These are phyloP conservation scores for Dreissena rostriformis DNA, from an alignment of 1,140 invertebrate genomes.

Conservation along the genomic window DNA sequence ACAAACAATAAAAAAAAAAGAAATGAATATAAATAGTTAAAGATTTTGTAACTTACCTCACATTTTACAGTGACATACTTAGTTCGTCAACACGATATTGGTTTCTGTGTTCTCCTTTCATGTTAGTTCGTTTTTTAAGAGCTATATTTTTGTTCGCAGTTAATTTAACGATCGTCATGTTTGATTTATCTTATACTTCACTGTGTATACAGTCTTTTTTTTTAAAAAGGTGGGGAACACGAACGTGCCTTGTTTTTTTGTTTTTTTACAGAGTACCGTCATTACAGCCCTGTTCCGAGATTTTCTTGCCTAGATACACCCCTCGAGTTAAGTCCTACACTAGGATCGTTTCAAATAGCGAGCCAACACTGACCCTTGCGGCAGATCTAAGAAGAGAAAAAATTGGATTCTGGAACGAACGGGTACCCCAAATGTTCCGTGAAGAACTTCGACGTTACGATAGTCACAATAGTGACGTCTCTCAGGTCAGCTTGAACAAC, in stretches of 20 bases:
- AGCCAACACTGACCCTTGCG: constrained; percentile 53
- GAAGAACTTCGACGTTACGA: constrained; percentile 38
- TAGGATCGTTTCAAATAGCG: constrained; percentile 55
- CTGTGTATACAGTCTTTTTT: too few relatives aligned
- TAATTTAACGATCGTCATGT: too few relatives aligned
- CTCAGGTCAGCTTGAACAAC: neutral
- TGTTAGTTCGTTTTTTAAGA: neutral
- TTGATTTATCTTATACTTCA: constrained; percentile 3
- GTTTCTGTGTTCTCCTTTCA: neutral
- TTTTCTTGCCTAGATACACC: constrained; percentile 68
- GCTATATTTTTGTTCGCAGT: neutral
- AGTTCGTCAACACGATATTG: too few relatives aligned
- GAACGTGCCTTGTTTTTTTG: too few relatives aligned
- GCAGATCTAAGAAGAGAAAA: constrained; percentile 66
- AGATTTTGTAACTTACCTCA: too few relatives aligned
- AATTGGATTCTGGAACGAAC: constrained; percentile 73
- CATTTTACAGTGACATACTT: too few relatives aligned
- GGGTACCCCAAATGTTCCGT: constrained; percentile 63
- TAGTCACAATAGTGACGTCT: constrained; percentile 1
- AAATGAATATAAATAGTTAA: too few relatives aligned
- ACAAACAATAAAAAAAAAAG: too few relatives aligned
- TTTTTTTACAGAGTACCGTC: constrained; percentile 65
- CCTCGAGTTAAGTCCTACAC: constrained; percentile 61
- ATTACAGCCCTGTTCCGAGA: constrained; percentile 64
- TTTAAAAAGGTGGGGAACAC: too few relatives aligned